phyloP scores from a whole-genome alignment of 1,140 invertebrate species.

The Temnothorax longispinosus region DNA sequence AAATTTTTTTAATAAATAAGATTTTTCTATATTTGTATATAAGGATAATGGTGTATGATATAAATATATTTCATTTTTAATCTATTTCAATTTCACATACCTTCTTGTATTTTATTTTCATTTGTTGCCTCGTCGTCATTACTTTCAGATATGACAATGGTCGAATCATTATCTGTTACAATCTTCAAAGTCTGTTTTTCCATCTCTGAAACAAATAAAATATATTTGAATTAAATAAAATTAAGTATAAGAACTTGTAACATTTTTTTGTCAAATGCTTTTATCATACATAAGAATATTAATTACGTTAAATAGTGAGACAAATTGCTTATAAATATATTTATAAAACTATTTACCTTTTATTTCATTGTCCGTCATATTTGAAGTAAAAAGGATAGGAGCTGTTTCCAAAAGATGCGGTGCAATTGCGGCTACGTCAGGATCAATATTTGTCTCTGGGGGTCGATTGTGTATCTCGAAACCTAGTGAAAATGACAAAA shows the following conservation, averaged over 20 bases:
- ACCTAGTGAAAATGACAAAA: no score
- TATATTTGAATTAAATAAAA: not conserved
- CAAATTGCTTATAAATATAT: no score
- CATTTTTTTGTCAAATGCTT: no score
- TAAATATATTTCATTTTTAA: not conserved
- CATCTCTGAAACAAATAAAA: not conserved
- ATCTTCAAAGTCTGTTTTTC: not conserved
- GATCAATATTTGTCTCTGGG: not conserved
- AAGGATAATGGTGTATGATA: not conserved
- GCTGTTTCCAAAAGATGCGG: constrained; percentile 31
- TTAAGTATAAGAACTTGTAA: no score
- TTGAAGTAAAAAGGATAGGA: constrained; percentile 18
- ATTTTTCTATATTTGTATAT: not conserved
- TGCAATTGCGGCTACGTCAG: not conserved
- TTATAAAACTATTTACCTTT: no score
- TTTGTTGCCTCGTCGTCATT: not conserved
- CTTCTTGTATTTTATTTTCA: not conserved
- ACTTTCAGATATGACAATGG: not conserved
- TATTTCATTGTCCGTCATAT: not conserved
- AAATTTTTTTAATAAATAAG: not conserved
- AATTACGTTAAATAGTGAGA: no score
- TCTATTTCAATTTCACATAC: not conserved
- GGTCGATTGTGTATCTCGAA: no score
- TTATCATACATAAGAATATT: no score
- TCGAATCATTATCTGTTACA: not conserved